phyloP scores from a whole-genome alignment of 37 sponge, comb jelly and placozoan genomes.

The Aplysina aerophoba region DNA sequence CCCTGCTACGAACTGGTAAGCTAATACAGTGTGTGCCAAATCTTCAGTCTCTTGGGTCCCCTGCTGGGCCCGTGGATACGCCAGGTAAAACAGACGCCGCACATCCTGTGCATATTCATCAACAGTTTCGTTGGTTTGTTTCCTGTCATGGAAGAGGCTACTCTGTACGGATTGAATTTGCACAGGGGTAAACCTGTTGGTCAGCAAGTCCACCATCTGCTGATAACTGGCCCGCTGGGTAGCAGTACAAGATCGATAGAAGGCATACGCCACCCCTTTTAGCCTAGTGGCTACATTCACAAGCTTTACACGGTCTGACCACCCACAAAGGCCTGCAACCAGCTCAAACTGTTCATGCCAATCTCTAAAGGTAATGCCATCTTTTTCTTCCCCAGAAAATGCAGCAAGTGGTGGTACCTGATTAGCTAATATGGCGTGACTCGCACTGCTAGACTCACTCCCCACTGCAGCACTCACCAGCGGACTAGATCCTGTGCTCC shows the following conservation, averaged over 20 bases:
- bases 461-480: no score
- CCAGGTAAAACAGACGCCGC: slow-evolving; percentile 33
- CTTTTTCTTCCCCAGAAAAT: slow-evolving; percentile 43
- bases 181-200: slow-evolving; percentile 53
- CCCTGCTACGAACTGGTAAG: slow-evolving; percentile 43
- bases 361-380: slow-evolving; percentile 46
- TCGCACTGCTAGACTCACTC: no score
- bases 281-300: slow-evolving; percentile 45
- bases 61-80: slow-evolving; percentile 15
- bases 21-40: slow-evolving; percentile 29
- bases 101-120: slow-evolving; percentile 65
- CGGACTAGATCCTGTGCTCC: no score
- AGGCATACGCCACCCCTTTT: slow-evolving; percentile 39
- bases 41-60: slow-evolving; percentile 27
- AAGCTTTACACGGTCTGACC: slow-evolving; percentile 36
- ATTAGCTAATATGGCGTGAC: not conserved
- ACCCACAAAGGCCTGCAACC: slow-evolving; percentile 25
- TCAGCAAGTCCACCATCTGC: slow-evolving; percentile 24
- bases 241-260: slow-evolving; percentile 52
- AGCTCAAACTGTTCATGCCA: slow-evolving; percentile 60
- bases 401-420: slow-evolving; percentile 43
- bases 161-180: slow-evolving; percentile 34
- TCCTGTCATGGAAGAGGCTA: slow-evolving; percentile 52
- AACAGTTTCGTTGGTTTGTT: slow-evolving; percentile 47
- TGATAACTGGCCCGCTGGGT: slow-evolving; percentile 28